Conservation (phyloP, 1,140 invertebrate genomes). For the Conus ventricosus region DNA sequence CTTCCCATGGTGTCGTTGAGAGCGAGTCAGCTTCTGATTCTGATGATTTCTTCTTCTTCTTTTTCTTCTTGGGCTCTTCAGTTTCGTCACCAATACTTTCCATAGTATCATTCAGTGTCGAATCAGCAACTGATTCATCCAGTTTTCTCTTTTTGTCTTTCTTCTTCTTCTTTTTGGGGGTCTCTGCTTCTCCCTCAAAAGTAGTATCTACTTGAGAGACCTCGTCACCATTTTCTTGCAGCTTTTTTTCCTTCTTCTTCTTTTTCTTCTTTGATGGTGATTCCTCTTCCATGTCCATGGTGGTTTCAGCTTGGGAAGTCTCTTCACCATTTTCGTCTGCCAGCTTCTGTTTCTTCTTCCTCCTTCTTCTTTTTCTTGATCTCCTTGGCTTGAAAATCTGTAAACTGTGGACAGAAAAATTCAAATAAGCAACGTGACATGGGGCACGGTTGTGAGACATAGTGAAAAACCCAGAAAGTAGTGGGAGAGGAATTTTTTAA, state of each 20-base stretch:
- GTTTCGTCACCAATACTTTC: slow-evolving; percentile 36
- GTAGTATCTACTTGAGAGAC: slow-evolving; percentile 30
- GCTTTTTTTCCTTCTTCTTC: slow-evolving; percentile 39
- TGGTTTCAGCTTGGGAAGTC: slow-evolving; percentile 57
- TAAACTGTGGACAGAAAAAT: slow-evolving; percentile 59
- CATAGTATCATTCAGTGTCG: too few relatives aligned
- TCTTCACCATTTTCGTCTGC: slow-evolving; percentile 32
- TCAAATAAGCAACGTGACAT: too few relatives aligned
- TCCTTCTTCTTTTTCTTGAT: slow-evolving; percentile 67
- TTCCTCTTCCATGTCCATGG: slow-evolving; percentile 37
- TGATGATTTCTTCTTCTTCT: too few relatives aligned
- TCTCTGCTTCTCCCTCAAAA: background rate
- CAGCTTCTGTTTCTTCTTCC: slow-evolving; percentile 50
- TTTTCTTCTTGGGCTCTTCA: slow-evolving; percentile 32
- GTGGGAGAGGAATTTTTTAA: too few relatives aligned
- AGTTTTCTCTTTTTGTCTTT: slow-evolving; percentile 18
- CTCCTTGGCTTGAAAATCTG: slow-evolving; percentile 64
- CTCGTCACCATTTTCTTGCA: slow-evolving; percentile 39
- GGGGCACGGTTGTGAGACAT: too few relatives aligned
- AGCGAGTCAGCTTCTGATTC: too few relatives aligned
- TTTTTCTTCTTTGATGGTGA: slow-evolving; percentile 70
- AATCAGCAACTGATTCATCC: background rate
- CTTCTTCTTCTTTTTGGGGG: slow-evolving; percentile 35
- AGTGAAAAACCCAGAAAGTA: too few relatives aligned
- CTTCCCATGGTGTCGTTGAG: too few relatives aligned